Evolutionary conservation across 2,113 vertebrate species (phyloP).

Genomic region (Rutilus rutilus): DNA sequence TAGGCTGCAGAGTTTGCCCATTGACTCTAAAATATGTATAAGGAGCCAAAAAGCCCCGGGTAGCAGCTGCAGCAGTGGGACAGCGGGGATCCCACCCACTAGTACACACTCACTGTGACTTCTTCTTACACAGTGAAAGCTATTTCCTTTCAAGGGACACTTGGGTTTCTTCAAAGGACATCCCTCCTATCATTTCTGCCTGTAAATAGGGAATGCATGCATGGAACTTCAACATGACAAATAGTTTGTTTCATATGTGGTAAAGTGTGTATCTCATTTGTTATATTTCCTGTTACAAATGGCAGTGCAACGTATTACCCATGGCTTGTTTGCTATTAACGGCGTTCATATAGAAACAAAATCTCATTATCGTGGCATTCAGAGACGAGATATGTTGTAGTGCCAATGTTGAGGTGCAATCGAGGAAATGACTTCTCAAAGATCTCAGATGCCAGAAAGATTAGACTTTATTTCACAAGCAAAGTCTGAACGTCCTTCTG

Average conservation of each 20-base stretch:
- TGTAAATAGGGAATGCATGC: conserved; percentile 40
- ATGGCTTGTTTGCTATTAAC: conserved; percentile 30
- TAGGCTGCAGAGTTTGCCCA: conserved; percentile 31
- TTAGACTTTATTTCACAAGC: too few relatives aligned
- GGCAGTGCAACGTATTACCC: not conserved
- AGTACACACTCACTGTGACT: not conserved
- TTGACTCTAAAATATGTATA: conserved; percentile 50
- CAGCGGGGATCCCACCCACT: not conserved
- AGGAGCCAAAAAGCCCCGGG: conserved; percentile 40
- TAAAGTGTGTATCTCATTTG: conserved; percentile 23
- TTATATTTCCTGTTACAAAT: conserved; percentile 32
- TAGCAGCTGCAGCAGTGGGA: not conserved
- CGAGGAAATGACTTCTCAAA: too few relatives aligned
- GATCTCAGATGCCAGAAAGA: too few relatives aligned
- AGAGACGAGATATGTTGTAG: not conserved
- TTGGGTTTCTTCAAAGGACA: conserved; percentile 32
- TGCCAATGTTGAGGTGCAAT: too few relatives aligned
- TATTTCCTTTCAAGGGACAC: conserved; percentile 28
- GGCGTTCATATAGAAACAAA: conserved; percentile 19
- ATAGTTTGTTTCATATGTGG: conserved; percentile 35
- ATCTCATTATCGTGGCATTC: conserved; percentile 37
- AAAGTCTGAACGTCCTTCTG: too few relatives aligned
- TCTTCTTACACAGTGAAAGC: conserved; percentile 29
- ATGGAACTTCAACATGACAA: conserved; percentile 30
- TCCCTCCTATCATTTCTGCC: conserved; percentile 2